Evolutionary conservation across 2,113 vertebrate species (phyloP), one percentile per base, ranked within the genome.

Genomic region (Larimichthys crocea): DNA sequence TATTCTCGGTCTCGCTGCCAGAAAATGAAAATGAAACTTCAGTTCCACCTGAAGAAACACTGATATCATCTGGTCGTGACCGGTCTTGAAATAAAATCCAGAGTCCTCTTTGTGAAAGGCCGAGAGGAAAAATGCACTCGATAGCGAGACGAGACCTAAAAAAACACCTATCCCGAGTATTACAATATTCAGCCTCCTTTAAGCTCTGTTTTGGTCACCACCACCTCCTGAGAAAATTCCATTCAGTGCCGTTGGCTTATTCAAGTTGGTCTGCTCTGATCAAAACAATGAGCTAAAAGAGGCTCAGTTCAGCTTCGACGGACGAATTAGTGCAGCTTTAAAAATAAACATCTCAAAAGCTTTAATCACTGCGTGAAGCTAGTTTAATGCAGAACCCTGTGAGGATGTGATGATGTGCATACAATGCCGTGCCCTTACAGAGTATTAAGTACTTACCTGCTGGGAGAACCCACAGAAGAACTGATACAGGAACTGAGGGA

Each of bases 401-500:
- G 31, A 29, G 26, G 17, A 24, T 11, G 35, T 19, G 48, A 44
- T 6, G 20, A 19, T 5, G 55, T 5, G 0, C 22, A 55, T 10
- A 10, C 22, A 42, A 7, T 26, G 19, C 35, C n/a, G 52, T 40
- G 44, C 44, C 48, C 22, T 10, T 11, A 50, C 29, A 22, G 29
- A 70, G 52, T 62, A 48, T 26, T 4, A 68, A 50, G 22, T 12
- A 68, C 80, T 60, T 63, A 95, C 98, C 97, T 99, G 98, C 91
- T 99, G 98, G 66, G 98, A 99, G 93, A 99, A 99, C 53, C 98
- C 98, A 88, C 98, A 99, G 96, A 99, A 99, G 96, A 99, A 99
- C 95, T 99, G 98, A 95, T 99, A 99, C 22, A 99, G 96, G 95
- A 99, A 99, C 95, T 99, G 98, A 88, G 98, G 98, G 91, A 99